Evolutionary conservation across 2,797 vertebrate genomes (phyloP).

Genomic region (Lagorchestes hirsutus): DNA sequence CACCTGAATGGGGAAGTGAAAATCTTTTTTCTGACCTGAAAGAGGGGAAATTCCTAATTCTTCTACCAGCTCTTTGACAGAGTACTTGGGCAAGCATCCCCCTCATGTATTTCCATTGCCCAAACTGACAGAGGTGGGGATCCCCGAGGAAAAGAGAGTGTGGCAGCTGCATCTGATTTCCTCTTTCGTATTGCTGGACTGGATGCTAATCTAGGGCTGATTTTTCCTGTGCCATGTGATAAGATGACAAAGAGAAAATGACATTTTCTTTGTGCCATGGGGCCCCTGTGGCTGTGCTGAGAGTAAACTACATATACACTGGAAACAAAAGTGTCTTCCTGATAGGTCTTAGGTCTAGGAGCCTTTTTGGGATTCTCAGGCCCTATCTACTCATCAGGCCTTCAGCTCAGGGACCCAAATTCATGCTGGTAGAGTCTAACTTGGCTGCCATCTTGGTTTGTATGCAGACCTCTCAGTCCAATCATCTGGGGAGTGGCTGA

Average conservation of each 20-base stretch:
- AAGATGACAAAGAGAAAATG: background rate
- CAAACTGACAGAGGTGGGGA: background rate
- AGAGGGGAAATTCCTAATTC: background rate
- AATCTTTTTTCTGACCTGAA: background rate
- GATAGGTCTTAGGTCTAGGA: background rate
- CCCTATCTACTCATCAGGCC: background rate
- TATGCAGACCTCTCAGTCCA: background rate
- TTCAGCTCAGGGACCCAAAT: background rate
- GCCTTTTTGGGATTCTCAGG: background rate
- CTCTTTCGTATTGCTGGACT: background rate
- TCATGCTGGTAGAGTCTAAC: background rate
- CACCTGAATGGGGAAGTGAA: conserved; percentile 1
- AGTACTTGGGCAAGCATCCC: background rate
- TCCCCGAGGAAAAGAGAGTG: background rate
- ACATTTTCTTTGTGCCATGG: background rate
- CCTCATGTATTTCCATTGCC: background rate
- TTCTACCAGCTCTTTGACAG: background rate
- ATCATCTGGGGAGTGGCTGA: background rate
- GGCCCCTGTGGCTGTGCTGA: background rate
- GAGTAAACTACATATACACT: background rate
- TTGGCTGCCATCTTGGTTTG: background rate
- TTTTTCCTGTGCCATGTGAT: background rate
- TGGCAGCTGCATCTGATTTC: background rate
- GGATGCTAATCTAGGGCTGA: background rate
- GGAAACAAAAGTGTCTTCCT: background rate